phyloP scores from a whole-genome alignment of 2,888 invertebrate species.

The Notocelia uddmanniana region DNA sequence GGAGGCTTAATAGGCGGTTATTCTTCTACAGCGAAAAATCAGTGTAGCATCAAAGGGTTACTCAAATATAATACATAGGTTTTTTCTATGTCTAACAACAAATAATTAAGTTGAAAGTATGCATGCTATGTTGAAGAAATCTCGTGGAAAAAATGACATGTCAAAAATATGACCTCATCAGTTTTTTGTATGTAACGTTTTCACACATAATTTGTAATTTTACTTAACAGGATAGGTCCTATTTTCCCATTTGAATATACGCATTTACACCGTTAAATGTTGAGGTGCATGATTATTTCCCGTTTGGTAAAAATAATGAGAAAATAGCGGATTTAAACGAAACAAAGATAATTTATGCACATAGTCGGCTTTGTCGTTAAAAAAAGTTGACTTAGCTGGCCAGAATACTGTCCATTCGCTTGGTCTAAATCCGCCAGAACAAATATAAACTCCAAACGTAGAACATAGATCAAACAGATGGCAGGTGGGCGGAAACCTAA shows the following conservation, averaged over 20 bases:
- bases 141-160: no score
- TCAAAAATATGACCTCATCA: no score
- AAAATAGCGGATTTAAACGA: background rate
- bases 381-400: background rate
- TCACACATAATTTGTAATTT: no score
- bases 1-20: background rate
- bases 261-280: no score
- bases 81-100: background rate
- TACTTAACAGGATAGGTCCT: no score
- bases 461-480: conserved; percentile 64
- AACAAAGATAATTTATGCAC: background rate
- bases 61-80: background rate
- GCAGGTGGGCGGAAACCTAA: conserved; percentile 82
- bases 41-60: background rate
- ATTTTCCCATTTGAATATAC: no score
- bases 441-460: conserved; percentile 37
- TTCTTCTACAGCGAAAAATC: background rate
- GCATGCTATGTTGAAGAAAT: background rate
- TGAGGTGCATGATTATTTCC: no score
- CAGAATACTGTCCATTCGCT: background rate
- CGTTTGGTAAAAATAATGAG: no score
- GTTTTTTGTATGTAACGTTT: no score
- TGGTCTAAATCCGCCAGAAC: background rate
- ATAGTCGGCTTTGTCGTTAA: background rate
- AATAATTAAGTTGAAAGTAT: conserved; percentile 5